Percentiles rank a stretch among this genome's conserved stretches.
These are phyloP conservation scores for Sarcoramphus papa DNA, from an alignment of 2,797 vertebrate species.

Conservation along the genomic window DNA sequence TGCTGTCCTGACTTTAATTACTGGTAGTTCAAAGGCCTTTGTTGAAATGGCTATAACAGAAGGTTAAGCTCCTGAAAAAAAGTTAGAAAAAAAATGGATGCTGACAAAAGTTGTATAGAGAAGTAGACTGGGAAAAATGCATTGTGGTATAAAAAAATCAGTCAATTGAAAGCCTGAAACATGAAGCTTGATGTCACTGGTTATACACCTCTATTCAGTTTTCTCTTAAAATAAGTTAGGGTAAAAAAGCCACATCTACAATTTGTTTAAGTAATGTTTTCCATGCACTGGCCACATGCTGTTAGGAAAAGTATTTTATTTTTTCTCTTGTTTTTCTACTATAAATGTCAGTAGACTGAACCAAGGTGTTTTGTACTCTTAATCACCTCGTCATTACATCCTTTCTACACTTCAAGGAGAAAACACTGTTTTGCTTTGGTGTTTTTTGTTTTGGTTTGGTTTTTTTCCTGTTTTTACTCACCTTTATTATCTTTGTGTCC, in stretches of 20 bases:
- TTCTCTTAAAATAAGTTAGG: not conserved
- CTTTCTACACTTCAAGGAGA: not conserved
- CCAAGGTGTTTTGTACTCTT: not conserved
- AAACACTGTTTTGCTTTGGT: not conserved
- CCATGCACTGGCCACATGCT: not conserved
- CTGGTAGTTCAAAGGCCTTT: not conserved
- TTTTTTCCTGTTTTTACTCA: not conserved
- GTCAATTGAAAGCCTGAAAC: not conserved
- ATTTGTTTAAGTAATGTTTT: not conserved
- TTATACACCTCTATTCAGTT: not conserved
- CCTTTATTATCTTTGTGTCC: not conserved
- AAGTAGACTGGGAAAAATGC: not conserved
- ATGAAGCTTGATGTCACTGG: not conserved
- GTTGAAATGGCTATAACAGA: not conserved
- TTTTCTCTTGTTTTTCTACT: not conserved
- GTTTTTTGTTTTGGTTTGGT: accelerated
- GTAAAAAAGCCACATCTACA: not conserved
- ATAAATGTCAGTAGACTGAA: not conserved
- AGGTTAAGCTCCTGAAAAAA: not conserved
- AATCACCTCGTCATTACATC: not conserved
- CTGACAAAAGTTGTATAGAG: not conserved
- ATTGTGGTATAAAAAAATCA: not conserved
- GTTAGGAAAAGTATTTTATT: not conserved
- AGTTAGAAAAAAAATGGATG: not conserved
- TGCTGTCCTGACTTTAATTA: not conserved